These are phyloP conservation scores for Callyntrura sp. DNA, from an alignment of 2,888 invertebrate species.

Conservation along the genomic window DNA sequence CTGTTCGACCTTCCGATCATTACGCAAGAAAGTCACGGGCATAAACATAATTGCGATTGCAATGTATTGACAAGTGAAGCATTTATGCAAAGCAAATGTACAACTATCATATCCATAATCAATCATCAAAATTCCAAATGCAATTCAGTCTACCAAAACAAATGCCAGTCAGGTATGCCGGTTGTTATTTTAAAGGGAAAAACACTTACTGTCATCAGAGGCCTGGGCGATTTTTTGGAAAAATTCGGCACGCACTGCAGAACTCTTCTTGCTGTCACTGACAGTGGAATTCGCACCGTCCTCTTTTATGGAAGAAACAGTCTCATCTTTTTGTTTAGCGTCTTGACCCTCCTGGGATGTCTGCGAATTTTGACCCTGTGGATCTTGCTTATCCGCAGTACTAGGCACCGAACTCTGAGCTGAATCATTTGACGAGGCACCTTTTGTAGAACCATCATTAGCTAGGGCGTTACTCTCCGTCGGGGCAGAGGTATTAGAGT, in stretches of 20 bases:
- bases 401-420: constrained; percentile 57
- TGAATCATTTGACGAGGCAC: constrained; percentile 71
- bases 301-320: constrained; percentile 63
- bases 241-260: constrained; percentile 80
- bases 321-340: constrained; percentile 67
- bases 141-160: no score
- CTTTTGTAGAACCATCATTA: constrained; percentile 62
- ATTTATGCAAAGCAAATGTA: no score
- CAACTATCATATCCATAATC: no score
- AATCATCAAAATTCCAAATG: no score
- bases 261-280: constrained; percentile 43
- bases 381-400: constrained; percentile 59
- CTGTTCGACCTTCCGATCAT: no score
- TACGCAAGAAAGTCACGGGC: no score
- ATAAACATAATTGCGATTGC: no score
- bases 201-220: constrained; percentile 79
- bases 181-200: not conserved
- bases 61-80: no score
- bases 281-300: constrained; percentile 65
- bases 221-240: constrained; percentile 83
- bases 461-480: constrained; percentile 39
- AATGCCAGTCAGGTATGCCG: no score
- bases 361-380: constrained; percentile 55
- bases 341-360: constrained; percentile 61
- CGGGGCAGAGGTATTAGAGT: constrained; percentile 11